Percentiles rank a stretch among this genome's conserved stretches.
phyloP scores from a whole-genome alignment of 1,140 invertebrate species.

The Manduca sexta region DNA sequence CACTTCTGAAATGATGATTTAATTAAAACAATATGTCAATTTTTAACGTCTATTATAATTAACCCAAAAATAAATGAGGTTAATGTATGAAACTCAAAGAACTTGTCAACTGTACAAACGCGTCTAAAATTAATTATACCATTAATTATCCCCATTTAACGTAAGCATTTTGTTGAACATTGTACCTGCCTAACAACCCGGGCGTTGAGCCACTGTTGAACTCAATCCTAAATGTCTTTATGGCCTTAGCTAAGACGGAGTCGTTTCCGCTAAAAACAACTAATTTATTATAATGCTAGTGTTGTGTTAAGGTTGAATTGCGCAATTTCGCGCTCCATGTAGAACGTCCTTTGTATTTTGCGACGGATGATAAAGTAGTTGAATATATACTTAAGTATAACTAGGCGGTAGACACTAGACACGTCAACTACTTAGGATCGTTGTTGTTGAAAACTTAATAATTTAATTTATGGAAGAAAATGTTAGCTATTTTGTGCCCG shows the following conservation, averaged over 20 bases:
- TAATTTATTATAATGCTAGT: slow-evolving; percentile 18
- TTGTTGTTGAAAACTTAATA: too few species aligned
- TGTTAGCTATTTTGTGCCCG: too few species aligned
- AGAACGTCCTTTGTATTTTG: not conserved
- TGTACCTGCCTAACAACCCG: slow-evolving; percentile 2
- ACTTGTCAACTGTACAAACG: too few species aligned
- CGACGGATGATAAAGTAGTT: not conserved
- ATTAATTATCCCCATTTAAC: too few species aligned
- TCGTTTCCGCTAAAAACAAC: slow-evolving; percentile 21
- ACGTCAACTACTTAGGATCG: not conserved
- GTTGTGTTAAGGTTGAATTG: slow-evolving; percentile 10
- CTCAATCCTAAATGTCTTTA: slow-evolving; percentile 28
- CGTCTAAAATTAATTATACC: too few species aligned
- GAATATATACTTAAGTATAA: not conserved
- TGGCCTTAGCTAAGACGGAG: slow-evolving; percentile 17
- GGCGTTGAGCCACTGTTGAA: slow-evolving; percentile 12
- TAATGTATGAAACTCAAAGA: too few species aligned
- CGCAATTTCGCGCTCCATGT: slow-evolving; percentile 2
- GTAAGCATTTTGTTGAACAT: not conserved
- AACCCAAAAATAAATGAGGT: too few species aligned
- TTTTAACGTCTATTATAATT: too few species aligned
- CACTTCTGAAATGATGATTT: too few species aligned
- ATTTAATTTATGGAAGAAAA: too few species aligned
- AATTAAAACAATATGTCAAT: too few species aligned
- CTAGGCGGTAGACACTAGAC: not conserved